phyloP scores from a whole-genome alignment of 2,797 vertebrate genomes.

The Centroberyx gerrardi region DNA sequence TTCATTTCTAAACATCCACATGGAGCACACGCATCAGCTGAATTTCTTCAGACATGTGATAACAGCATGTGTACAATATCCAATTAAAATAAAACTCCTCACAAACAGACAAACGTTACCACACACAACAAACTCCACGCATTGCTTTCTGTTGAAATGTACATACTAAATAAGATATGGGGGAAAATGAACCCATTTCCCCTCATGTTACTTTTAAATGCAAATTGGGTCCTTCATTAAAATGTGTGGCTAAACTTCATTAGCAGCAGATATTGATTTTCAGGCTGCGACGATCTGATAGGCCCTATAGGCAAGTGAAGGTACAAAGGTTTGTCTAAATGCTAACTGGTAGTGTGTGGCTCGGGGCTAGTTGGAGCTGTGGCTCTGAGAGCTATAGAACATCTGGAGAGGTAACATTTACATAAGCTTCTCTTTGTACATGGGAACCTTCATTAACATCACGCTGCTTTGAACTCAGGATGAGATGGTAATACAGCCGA shows the following conservation, averaged over 20 bases:
- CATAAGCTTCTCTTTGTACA: conserved; percentile 86
- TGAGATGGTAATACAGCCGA: conserved; percentile 68
- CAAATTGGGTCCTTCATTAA: conserved; percentile 86
- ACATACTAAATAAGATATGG: conserved; percentile 79
- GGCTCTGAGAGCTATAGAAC: conserved; percentile 78
- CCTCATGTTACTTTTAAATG: conserved; percentile 86
- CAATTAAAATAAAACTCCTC: conserved; percentile 60
- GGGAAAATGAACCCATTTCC: conserved; percentile 79
- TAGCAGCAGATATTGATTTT: conserved; percentile 86
- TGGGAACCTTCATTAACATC: conserved; percentile 84
- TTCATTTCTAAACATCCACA: neutral
- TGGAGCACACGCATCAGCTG: neutral
- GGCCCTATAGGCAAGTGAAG: conserved; percentile 83
- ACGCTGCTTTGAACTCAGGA: conserved; percentile 82
- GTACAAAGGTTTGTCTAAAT: conserved; percentile 89
- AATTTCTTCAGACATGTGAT: conserved; percentile 37
- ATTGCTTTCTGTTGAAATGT: conserved; percentile 73
- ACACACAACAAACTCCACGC: conserved; percentile 62
- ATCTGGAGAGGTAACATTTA: conserved; percentile 89
- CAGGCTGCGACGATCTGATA: conserved; percentile 73
- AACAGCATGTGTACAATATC: conserved; percentile 47
- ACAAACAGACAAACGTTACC: conserved; percentile 67
- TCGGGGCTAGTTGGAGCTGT: conserved; percentile 73
- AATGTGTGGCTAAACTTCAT: conserved; percentile 86
- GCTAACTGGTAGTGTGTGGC: conserved; percentile 82